Conservation (phyloP, 1,140 invertebrate species). For the Neodiprion virginianus region DNA sequence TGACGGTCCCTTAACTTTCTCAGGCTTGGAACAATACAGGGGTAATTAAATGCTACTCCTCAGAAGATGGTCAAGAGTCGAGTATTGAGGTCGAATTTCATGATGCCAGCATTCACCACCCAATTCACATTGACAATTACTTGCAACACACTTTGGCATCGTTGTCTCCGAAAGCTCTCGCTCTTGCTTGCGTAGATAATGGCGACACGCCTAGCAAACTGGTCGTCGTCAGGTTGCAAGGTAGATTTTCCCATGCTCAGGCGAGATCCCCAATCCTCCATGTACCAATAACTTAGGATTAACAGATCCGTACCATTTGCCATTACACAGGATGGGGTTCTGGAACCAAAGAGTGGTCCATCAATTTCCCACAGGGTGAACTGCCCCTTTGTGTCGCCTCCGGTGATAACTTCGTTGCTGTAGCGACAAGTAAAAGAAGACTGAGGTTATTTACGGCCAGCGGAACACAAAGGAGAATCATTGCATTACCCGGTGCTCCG, state of each 20-base stretch:
- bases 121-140: constrained; percentile 87
- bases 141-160: constrained; percentile 83
- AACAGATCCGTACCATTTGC: constrained; percentile 23
- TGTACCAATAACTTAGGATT: constrained; percentile 5
- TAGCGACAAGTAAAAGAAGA: constrained; percentile 75
- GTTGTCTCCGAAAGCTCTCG: constrained; percentile 78
- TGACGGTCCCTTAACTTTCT: neutral
- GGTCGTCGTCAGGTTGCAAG: constrained; percentile 54
- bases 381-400: constrained; percentile 75
- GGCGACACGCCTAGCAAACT: constrained; percentile 64
- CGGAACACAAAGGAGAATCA: constrained; percentile 84
- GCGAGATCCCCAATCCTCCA: neutral
- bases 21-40: constrained; percentile 88
- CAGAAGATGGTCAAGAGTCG: constrained; percentile 72
- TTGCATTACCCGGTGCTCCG: constrained; percentile 75
- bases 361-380: constrained; percentile 78
- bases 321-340: constrained; percentile 64
- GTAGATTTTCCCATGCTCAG: constrained; percentile 29
- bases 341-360: constrained; percentile 88
- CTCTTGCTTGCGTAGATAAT: constrained; percentile 75
- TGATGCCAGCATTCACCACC: constrained; percentile 87
- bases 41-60: constrained; percentile 77
- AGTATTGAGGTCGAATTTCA: constrained; percentile 96
- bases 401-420: constrained; percentile 78
- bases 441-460: constrained; percentile 84